phyloP scores from a whole-genome alignment of 2,888 invertebrate genomes.

The Ectemnius continuus region DNA sequence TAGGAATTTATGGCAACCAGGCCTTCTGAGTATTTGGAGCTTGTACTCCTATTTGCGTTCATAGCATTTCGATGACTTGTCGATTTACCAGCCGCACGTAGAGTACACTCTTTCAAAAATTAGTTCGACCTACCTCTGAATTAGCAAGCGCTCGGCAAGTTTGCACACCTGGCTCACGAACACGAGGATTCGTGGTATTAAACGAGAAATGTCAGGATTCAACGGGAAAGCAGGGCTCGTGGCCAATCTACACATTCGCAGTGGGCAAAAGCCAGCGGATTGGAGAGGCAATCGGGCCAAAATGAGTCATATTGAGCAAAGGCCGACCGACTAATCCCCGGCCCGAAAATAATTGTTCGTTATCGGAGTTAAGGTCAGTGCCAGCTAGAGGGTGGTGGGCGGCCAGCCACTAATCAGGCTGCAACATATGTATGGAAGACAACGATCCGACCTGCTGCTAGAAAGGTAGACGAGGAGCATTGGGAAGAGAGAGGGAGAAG shows the following conservation, averaged over 20 bases:
- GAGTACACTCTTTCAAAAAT: too few relatives aligned
- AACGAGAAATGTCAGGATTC: too few relatives aligned
- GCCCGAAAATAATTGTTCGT: slow-evolving; percentile 55
- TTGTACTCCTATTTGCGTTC: slow-evolving; percentile 53
- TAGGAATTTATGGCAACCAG: slow-evolving; percentile 29
- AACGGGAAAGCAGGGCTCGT: background rate
- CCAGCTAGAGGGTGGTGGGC: slow-evolving; percentile 25
- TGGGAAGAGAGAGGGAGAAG: slow-evolving; percentile 16
- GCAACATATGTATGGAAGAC: slow-evolving; percentile 45
- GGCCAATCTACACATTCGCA: background rate
- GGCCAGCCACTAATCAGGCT: slow-evolving; percentile 50
- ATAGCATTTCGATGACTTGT: slow-evolving; percentile 42
- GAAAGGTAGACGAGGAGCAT: slow-evolving; percentile 1
- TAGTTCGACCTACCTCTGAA: too few relatives aligned
- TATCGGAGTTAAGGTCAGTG: slow-evolving; percentile 53
- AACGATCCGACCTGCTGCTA: slow-evolving; percentile 17
- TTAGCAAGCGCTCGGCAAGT: too few relatives aligned
- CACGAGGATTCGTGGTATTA: too few relatives aligned
- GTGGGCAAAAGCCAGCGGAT: background rate
- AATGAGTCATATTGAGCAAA: slow-evolving; percentile 30
- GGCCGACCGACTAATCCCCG: slow-evolving; percentile 24
- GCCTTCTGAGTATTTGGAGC: slow-evolving; percentile 31
- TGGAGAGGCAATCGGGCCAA: background rate
- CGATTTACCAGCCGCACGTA: background rate
- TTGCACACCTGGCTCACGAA: too few relatives aligned